Conservation (phyloP, 2,888 invertebrate species). For the Drosophila dives region DNA sequence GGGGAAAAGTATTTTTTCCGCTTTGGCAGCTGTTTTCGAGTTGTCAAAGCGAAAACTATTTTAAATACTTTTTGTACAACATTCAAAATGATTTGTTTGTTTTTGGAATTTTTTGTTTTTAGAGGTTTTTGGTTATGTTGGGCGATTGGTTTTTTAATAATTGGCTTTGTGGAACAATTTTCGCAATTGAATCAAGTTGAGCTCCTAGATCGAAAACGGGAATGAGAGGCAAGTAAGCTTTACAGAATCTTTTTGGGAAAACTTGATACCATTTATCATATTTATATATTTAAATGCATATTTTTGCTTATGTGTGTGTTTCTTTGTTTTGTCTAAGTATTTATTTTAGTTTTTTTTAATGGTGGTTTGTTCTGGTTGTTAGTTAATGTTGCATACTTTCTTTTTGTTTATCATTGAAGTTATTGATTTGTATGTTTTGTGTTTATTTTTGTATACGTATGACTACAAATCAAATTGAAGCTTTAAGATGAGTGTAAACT, state of each 20-base stretch:
- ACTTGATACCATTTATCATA: conserved; percentile 83
- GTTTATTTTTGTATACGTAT: conserved; percentile 47
- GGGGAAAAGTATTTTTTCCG: conserved; percentile 50
- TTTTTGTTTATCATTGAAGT: conserved; percentile 67
- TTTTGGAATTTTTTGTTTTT: conserved; percentile 2
- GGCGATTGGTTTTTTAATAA: conserved; percentile 42
- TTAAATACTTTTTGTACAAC: conserved; percentile 72
- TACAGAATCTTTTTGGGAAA: conserved; percentile 85
- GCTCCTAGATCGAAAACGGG: conserved; percentile 85
- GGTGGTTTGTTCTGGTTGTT: conserved; percentile 74
- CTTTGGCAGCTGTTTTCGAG: conserved; percentile 55
- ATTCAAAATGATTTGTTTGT: conserved; percentile 61
- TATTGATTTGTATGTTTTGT: conserved; percentile 49
- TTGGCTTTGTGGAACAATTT: conserved; percentile 83
- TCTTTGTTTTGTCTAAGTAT: conserved; percentile 49
- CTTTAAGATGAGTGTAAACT: conserved; percentile 35
- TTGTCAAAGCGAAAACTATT: conserved; percentile 66
- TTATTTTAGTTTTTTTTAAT: conserved; percentile 38
- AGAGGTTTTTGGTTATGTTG: conserved; percentile 26
- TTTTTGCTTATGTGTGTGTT: conserved; percentile 42
- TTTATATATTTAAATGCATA: conserved; percentile 61
- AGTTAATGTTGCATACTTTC: conserved; percentile 79
- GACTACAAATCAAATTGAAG: conserved; percentile 67
- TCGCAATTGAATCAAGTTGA: conserved; percentile 85
- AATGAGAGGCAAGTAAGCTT: conserved; percentile 85